Evolutionary conservation across 2,113 vertebrate species (phyloP), one percentile per base, ranked within the genome.

Genomic region (Corythornis vintsioides): DNA sequence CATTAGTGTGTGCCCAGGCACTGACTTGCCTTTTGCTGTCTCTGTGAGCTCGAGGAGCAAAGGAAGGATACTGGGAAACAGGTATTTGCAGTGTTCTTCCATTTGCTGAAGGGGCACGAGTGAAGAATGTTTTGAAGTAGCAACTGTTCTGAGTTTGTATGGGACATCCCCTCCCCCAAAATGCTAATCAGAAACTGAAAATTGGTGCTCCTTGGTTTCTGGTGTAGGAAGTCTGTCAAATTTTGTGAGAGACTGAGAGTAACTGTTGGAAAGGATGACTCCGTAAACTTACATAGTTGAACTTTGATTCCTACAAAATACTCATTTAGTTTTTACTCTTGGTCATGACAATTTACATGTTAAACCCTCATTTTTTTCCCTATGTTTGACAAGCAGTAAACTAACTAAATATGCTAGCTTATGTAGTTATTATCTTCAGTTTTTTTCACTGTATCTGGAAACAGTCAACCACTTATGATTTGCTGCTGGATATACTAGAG

Each of bases 401-500:
- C 77, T 92, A 88, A 96, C 91, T 94, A 93, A 97, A 85, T 92
- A 84, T 79, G 81, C 96, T 86, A 73, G 92, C 79, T 82, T 91
- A 89, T 83, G 94, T 82, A 90, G 92, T 95, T 89, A 50, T 67
- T 89, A 50, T 67, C 48, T 67, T 90, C 73, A 60, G 2, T 95
- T 92, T 94, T 91, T 95, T 92, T 90, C 83, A 91, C 69, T 96
- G 86, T 97, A 94, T 96, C 78, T 95, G 96, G 95, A 95, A 97
- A 97, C 92, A 95, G 91, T 89, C 74, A 85, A 95, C 89, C 82
- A 95, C 83, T 92, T 97, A 88, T 50, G 72, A 96, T 95, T 96
- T 97, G 88, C 95, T 97, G 89, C 95, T 96, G 92, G 93, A 96
- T 83, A 91, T 95, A 94, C 71, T 93, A 95, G 72, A 97, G 64